phyloP scores from a whole-genome alignment of 1,140 invertebrate genomes.

The Subanguina moxae region DNA sequence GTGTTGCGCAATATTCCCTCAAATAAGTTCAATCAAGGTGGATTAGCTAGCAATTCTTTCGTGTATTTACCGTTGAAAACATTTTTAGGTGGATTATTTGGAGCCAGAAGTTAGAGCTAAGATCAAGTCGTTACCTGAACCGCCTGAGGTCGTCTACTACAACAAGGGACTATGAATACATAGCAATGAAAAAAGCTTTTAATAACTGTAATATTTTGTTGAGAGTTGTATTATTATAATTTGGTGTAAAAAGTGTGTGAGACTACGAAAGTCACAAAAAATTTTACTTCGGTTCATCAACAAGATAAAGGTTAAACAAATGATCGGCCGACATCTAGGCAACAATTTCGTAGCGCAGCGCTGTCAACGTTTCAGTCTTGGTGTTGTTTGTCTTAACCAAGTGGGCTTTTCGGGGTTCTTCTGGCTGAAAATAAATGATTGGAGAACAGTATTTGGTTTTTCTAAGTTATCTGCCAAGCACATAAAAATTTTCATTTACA shows the following conservation, averaged over 20 bases:
- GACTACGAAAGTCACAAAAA: neutral
- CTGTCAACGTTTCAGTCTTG: conserved; percentile 45
- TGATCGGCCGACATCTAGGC: conserved; percentile 70
- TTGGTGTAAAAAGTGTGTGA: neutral
- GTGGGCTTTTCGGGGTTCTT: conserved; percentile 50
- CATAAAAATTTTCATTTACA: no score
- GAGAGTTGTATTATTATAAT: neutral
- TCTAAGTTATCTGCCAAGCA: no score
- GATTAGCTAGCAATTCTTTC: no score
- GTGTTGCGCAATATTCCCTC: conserved; percentile 55
- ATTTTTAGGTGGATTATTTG: conserved; percentile 21
- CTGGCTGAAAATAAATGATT: conserved; percentile 38
- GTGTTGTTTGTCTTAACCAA: conserved; percentile 44
- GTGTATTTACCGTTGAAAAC: conserved; percentile 1
- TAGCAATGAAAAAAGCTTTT: conserved; percentile 21
- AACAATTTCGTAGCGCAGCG: conserved; percentile 56
- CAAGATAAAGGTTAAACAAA: conserved; percentile 24
- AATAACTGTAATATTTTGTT: neutral
- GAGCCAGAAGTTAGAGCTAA: conserved; percentile 44
- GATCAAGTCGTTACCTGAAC: conserved; percentile 29
- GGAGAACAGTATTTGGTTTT: neutral
- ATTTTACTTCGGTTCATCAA: conserved; percentile 9
- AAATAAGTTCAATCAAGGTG: conserved; percentile 42
- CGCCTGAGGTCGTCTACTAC: conserved; percentile 51
- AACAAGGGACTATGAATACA: conserved; percentile 39